Evolutionary conservation across 2,888 invertebrate species (phyloP), one percentile per base, ranked within the genome.

Genomic region (Metacarcinus magister): DNA sequence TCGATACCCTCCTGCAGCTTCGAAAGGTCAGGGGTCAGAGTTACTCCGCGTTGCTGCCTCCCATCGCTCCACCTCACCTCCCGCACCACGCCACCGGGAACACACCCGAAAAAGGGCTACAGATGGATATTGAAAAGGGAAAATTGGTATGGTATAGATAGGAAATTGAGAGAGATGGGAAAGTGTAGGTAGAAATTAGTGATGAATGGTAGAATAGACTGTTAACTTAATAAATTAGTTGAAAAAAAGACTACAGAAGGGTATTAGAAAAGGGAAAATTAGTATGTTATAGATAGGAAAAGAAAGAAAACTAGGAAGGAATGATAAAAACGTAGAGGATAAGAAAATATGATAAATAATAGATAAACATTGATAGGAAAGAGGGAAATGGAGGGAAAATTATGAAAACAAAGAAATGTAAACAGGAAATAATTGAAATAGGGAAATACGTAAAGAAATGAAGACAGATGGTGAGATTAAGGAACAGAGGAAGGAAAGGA

Each of bases 1-100:
- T 91, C 91, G 91, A 91, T 91, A 91, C 91, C 91, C n/a, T 91
- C 23, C 91, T 91, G 91, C 91, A 91, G 91, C 91, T 91, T 48
- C n/a, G 44, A 91, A 91, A 91, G 91, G 91, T 91, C 91, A 91
- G 91, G 48, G 91, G 91, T 91, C 91, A 91, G 32, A 7, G 3
- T 7, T 8, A 5, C 32, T n/a, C 32, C 82, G 13, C 82, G 32
- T 32, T 32, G 32, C 82, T 13, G 82, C 82, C 13, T 28, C 82
- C 82, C 5, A 82, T 82, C 82, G 82, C 82, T 82, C 82, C 32
- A 28, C 3, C 82, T 82, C 32, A 82, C 82, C 82, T 32, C 82
- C 19, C 82, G 82, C 82, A 28, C 32, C 82, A 28, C 10, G 91
- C 7, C n/a, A 23, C 43, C 44, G 91, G 91, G 44, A 91, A 23